Base-by-base conservation (phyloP, 2,113 vertebrate genomes). In the Stercorarius parasiticus region DNA sequence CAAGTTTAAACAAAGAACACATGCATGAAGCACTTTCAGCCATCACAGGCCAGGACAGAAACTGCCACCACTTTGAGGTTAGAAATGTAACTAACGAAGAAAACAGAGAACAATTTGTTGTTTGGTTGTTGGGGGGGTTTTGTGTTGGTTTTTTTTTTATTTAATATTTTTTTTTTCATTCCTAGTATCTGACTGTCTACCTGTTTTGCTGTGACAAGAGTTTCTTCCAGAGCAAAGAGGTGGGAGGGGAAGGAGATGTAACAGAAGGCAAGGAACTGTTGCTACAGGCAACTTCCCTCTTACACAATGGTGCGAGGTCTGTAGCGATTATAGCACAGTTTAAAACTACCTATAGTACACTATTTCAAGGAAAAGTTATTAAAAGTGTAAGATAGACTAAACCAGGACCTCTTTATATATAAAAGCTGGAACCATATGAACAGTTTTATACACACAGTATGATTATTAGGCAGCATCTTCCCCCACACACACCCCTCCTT, bases 401-500 rank as follows among this genome's bases (percentile, higher is more conserved):
- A 36, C 62, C 78, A 95, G 65, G n/a, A 88, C 43, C 38, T 84
- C 15, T 70, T 81, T 88, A 61, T 26, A 73, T 40, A 59, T 80
- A 85, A 74, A 86, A 93, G 87, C 4, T 55, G 58, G 96, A 97
- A 96, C 45, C 42, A 53, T 20, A 73, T 23, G 59, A 96, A 89
- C 40, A 56, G 85, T 90, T 95, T 97, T 85, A 49, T 42, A 52
- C 19, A 26, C 1, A 3, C 42, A 59, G 94, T 88, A 90, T 47
- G 72, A 95, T 91, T 96, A 93, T 98, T 95, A 97, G 66, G 76
- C 95, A 6, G 95, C 93, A 2, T n/a, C 88, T 17, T 23, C 15
- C 10, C 49, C 23, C 23, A 13, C 13, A 72, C 21, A 20, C 29
- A 13, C 96, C 97, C 96, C 97, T 22, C 93, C 96, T 49, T 87